Conservation (phyloP, 2,113 vertebrate species). For the Amphiprion ocellaris region DNA sequence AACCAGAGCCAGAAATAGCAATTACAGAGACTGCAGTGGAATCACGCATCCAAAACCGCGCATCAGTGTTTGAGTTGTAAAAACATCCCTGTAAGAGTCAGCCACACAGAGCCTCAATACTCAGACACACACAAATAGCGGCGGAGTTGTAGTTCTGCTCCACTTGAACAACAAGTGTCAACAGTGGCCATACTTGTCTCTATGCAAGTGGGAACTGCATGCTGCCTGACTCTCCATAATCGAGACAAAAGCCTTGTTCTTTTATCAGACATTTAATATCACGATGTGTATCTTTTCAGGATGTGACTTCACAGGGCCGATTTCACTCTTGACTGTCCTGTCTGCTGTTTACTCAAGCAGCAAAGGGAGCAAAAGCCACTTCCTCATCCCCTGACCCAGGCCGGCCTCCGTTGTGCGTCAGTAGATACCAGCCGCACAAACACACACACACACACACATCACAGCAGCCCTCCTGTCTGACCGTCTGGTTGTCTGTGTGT, state of each 20-base stretch:
- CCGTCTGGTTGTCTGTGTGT: conserved; percentile 50
- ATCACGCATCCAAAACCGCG: conserved; percentile 39
- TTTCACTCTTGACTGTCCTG: conserved; percentile 59
- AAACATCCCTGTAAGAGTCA: conserved; percentile 31
- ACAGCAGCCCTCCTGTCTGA: conserved; percentile 43
- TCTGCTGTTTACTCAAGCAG: conserved; percentile 68
- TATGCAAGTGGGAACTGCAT: neutral
- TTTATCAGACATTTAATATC: neutral
- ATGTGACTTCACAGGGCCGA: conserved; percentile 50
- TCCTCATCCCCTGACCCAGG: conserved; percentile 70
- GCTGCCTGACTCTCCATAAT: too few relatives aligned
- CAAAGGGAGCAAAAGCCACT: conserved; percentile 64
- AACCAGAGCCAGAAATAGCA: conserved; percentile 56
- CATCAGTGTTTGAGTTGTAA: conserved; percentile 48
- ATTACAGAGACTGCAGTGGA: conserved; percentile 19
- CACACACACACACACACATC: conserved; percentile 7
- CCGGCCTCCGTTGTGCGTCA: conserved; percentile 65
- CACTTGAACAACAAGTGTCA: neutral
- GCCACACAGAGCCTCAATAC: neutral
- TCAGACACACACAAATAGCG: neutral
- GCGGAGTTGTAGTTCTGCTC: neutral
- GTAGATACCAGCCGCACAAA: conserved; percentile 29
- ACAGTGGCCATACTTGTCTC: neutral
- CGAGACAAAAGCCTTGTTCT: neutral
- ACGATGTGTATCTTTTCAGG: conserved; percentile 19